Conservation (phyloP, 1,140 invertebrate genomes). For the Conus betulinus region DNA sequence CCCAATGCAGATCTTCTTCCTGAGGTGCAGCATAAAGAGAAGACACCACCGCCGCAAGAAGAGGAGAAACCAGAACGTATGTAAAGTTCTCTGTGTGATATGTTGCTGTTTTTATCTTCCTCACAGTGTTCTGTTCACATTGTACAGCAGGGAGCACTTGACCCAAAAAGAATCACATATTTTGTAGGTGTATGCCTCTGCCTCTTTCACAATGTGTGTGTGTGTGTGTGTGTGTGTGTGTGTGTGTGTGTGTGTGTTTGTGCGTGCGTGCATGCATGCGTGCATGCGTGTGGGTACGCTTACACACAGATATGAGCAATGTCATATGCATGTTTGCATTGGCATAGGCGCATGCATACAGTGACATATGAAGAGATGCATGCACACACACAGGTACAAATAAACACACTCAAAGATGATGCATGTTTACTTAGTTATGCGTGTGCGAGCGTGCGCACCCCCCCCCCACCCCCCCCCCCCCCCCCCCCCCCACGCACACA, state of each 20-base stretch:
- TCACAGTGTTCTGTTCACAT: too few relatives aligned
- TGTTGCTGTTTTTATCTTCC: too few relatives aligned
- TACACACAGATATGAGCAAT: not conserved
- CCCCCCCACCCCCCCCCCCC: too few relatives aligned
- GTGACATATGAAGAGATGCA: not conserved
- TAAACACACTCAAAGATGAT: not conserved
- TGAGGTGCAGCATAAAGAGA: not conserved
- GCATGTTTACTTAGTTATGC: too few relatives aligned
- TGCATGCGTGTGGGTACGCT: not conserved
- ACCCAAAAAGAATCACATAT: too few relatives aligned
- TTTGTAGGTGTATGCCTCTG: not conserved
- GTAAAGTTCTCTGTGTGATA: too few relatives aligned
- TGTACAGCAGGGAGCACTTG: too few relatives aligned
- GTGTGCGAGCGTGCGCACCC: too few relatives aligned
- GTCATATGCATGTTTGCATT: too few relatives aligned
- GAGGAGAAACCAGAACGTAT: constrained; percentile 12
- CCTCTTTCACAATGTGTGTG: not conserved
- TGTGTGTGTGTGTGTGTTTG: not conserved
- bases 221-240: not conserved
- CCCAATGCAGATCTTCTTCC: not conserved
- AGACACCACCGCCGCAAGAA: not conserved
- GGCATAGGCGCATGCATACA: not conserved
- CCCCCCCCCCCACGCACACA: too few relatives aligned
- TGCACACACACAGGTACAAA: not conserved
- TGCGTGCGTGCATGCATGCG: not conserved